Conservation (phyloP, 2,113 vertebrate genomes). For the Anguilla japonica region DNA sequence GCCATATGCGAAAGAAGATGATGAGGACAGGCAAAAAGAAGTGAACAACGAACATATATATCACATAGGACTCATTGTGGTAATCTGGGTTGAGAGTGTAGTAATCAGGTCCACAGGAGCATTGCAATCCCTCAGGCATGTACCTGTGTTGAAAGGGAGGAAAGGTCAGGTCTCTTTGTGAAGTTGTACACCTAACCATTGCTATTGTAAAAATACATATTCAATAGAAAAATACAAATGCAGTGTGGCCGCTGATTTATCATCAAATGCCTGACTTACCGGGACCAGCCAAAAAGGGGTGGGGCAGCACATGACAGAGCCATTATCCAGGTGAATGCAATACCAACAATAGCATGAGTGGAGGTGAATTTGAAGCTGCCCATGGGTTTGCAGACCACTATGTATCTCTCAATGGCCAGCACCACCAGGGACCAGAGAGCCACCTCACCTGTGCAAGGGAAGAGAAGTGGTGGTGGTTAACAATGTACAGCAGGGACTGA, state of each 20-base stretch:
- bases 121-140: conserved; percentile 75
- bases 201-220: not conserved
- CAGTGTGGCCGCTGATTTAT: not conserved
- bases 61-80: conserved; percentile 74
- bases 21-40: conserved; percentile 64
- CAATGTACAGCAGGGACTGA: not conserved
- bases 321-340: conserved; percentile 75
- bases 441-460: conserved; percentile 59
- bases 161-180: not conserved
- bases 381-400: conserved; percentile 79
- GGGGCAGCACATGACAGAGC: conserved; percentile 67
- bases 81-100: conserved; percentile 72
- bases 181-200: no score
- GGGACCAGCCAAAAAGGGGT: conserved; percentile 76
- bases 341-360: conserved; percentile 67
- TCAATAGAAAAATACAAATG: not conserved
- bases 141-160: conserved; percentile 57
- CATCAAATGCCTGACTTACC: conserved; percentile 47
- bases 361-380: conserved; percentile 74
- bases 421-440: conserved; percentile 78
- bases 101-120: conserved; percentile 75
- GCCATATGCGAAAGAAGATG: conserved; percentile 78
- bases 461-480: not conserved
- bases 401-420: conserved; percentile 76
- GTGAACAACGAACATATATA: conserved; percentile 72